Percentiles rank a stretch among this genome's conserved stretches.
Evolutionary conservation across 2,797 vertebrate genomes (phyloP).

Genomic region (Enteromius afrohamiltoni): DNA sequence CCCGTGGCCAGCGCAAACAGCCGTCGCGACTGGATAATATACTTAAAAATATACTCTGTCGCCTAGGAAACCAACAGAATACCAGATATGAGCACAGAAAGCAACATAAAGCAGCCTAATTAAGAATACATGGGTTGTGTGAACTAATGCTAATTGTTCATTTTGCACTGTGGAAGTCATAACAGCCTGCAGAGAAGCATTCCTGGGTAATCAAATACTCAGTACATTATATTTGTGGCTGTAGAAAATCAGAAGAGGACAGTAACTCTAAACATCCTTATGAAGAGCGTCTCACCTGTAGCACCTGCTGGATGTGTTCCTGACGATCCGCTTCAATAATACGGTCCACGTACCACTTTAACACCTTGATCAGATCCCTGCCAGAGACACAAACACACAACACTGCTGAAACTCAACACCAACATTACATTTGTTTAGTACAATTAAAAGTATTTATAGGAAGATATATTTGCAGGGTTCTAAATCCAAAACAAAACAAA

Average conservation of each 20-base stretch:
- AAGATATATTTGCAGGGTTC: no score
- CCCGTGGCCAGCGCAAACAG: conserved; percentile 94
- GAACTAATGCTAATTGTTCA: conserved; percentile 49
- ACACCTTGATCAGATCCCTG: conserved; percentile 97
- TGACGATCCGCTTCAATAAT: conserved; percentile 95
- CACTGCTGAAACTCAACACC: not conserved
- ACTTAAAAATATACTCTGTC: conserved; percentile 98
- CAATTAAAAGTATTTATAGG: not conserved
- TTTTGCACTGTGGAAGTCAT: conserved; percentile 62
- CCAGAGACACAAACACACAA: not conserved
- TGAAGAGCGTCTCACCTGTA: conserved; percentile 84
- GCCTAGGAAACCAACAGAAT: conserved; percentile 78
- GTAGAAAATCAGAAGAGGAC: conserved; percentile 50
- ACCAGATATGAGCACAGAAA: conserved; percentile 24
- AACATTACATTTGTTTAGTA: not conserved
- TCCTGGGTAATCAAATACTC: not conserved
- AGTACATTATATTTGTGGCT: conserved; percentile 20
- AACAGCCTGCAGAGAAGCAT: not conserved
- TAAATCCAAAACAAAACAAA: no score
- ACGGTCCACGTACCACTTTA: conserved; percentile 99
- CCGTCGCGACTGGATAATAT: conserved; percentile 94
- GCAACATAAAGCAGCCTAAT: conserved; percentile 2
- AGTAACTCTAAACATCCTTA: not conserved
- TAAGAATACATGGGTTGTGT: conserved; percentile 58
- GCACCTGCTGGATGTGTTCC: conserved; percentile 95